Evolutionary conservation across 2,113 vertebrate genomes (phyloP).

Genomic region (Cercocebus atys): DNA sequence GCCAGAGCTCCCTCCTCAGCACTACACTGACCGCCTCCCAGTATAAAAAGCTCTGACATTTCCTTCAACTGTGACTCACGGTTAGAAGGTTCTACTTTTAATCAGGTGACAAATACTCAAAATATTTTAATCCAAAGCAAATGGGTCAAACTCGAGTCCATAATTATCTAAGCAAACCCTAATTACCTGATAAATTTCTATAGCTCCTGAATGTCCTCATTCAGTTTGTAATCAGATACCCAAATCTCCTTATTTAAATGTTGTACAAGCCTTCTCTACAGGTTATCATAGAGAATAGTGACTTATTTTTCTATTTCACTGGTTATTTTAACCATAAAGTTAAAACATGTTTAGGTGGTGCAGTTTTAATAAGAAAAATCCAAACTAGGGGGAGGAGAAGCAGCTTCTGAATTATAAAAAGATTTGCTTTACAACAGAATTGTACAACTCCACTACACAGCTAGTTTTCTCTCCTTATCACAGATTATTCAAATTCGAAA

Average conservation of each 20-base stretch:
- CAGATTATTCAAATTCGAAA: not conserved
- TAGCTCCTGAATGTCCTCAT: not conserved
- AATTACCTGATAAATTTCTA: slow-evolving; percentile 60
- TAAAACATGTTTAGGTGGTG: not conserved
- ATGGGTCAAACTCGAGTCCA: slow-evolving; percentile 60
- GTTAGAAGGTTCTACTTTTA: slow-evolving; percentile 75
- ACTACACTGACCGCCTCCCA: not conserved
- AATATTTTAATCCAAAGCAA: slow-evolving; percentile 77
- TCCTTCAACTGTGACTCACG: slow-evolving; percentile 76
- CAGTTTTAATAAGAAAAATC: not conserved
- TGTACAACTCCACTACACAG: not conserved
- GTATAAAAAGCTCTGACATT: slow-evolving; percentile 75
- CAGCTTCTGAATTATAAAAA: slow-evolving; percentile 32
- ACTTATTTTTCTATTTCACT: not conserved
- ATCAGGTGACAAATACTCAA: slow-evolving; percentile 76
- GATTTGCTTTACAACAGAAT: slow-evolving; percentile 1
- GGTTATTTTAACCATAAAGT: not conserved
- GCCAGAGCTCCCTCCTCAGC: not conserved
- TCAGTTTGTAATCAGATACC: slow-evolving; percentile 48
- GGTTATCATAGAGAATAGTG: not conserved
- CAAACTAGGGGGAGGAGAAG: not conserved
- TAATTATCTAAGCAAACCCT: slow-evolving; percentile 61
- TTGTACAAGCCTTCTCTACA: not conserved
- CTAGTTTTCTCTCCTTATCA: not conserved
- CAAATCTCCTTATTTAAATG: not conserved